phyloP scores from a whole-genome alignment of 2,113 vertebrate genomes.

The Holacanthus passer region DNA sequence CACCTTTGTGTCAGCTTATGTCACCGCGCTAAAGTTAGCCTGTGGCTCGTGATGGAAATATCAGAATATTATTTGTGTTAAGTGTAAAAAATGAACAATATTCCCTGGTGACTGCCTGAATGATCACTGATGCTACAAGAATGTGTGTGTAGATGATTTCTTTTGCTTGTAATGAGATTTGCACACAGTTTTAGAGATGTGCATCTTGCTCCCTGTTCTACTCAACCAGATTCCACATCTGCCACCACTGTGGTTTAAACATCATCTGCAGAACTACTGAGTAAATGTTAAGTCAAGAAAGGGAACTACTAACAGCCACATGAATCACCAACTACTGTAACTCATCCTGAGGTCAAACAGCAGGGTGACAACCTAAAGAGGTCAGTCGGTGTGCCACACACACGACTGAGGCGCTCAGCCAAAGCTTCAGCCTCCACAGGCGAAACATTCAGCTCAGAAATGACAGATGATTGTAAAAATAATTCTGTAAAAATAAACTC shows the following conservation, averaged over 20 bases:
- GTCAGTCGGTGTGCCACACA: neutral
- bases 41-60: neutral
- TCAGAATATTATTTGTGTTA: slow-evolving; percentile 29
- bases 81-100: slow-evolving; percentile 16
- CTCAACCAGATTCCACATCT: neutral
- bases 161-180: no score
- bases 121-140: neutral
- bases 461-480: no score
- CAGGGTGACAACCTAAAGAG: neutral
- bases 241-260: neutral
- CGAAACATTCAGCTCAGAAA: no score
- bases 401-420: neutral
- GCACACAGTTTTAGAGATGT: neutral
- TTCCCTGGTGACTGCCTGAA: neutral
- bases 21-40: slow-evolving; percentile 49
- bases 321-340: neutral
- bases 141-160: no score
- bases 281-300: neutral
- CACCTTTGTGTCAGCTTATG: slow-evolving; percentile 49
- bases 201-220: no score
- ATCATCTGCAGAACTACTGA: neutral
- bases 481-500: no score
- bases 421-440: neutral
- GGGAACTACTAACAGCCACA: neutral
- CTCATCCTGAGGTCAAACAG: neutral